A percentile compares a stretch with the other conserved stretches of the same genome.
Conservation (phyloP, 2,113 vertebrate genomes). For the Barbus barbus region DNA sequence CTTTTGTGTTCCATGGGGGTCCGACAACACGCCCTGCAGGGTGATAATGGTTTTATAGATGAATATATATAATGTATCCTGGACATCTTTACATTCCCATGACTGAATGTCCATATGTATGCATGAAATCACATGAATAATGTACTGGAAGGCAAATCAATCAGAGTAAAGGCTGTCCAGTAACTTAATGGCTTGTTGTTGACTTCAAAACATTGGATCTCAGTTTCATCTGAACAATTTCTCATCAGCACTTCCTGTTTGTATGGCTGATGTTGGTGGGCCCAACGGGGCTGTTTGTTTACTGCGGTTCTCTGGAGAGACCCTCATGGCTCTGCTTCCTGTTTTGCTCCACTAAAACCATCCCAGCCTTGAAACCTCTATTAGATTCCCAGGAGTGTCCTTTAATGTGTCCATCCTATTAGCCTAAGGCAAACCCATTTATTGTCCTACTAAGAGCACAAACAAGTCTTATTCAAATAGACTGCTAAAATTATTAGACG, state of each 20-base stretch:
- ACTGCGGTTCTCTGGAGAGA: constrained; percentile 69
- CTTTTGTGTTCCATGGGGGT: constrained; percentile 36
- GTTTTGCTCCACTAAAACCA: constrained; percentile 70
- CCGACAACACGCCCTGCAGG: neutral
- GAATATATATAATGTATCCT: neutral
- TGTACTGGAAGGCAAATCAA: neutral
- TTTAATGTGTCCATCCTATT: constrained; percentile 14
- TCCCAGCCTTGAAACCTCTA: constrained; percentile 24
- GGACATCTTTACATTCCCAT: constrained; percentile 1
- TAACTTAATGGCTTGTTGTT: constrained; percentile 9
- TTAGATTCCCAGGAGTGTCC: constrained; percentile 27
- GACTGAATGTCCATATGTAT: neutral
- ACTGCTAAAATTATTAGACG: neutral
- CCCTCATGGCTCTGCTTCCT: constrained; percentile 71
- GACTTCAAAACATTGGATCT: neutral
- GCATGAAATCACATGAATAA: constrained; percentile 14
- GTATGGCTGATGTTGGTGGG: constrained; percentile 74
- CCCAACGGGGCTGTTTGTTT: constrained; percentile 69
- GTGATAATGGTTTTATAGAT: constrained; percentile 26
- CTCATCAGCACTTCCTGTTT: constrained; percentile 57
- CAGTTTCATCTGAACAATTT: neutral
- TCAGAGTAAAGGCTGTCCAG: neutral
- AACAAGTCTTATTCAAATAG: constrained; percentile 6
- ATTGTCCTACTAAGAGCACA: constrained; percentile 18
- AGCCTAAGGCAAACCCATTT: constrained; percentile 10